Base-by-base conservation (phyloP, 2,888 invertebrate genomes). In the Brachyopa scutellaris region DNA sequence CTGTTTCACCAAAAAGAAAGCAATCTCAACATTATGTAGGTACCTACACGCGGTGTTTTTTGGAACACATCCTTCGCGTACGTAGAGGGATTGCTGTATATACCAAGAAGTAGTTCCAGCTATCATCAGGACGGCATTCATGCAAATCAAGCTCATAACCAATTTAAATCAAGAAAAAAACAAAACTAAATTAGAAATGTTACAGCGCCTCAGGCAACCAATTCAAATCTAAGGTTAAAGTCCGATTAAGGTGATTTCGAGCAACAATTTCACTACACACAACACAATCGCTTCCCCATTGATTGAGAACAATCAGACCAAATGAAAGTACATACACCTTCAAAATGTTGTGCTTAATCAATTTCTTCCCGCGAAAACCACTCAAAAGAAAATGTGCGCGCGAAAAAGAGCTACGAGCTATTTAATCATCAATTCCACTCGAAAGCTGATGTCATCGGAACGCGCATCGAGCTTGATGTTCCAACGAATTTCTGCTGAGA, bases 251-350 rank as follows among this genome's bases (percentile, higher is more conserved):
- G 9, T 36, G 73, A 42, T 47, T 53, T 29, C 8, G 8, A 55
- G n/a, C 13, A 17, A 7, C 2, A 69, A 74, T 76, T 64, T 74
- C 73, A 70, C 74, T 19, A 26, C 61, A 23, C 26, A 2, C 29
- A 31, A 17, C 53, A 13, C 2, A 26, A 21, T 67, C 59, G 36
- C 40, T 33, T 45, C 26, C 15, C n/a, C 15, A 51, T 61, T 59
- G 53, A 69, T 69, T 31, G 69, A 9, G 62, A 80, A 64, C 80
- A 76, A 76, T 80, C 69, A 36, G 21, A 19, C 45, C 36, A 80
- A 76, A 64, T 76, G 64, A 76, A 76, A 80, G 74, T 45, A 64
- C n/a, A n/a, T n/a, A n/a, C n/a, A n/a, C 62, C 61, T 59, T 51
- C 62, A 11, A 53, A 66, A 69, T 57, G 36, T 31, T 55, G 42